A percentile compares a stretch with the other conserved stretches of the same genome.
These are phyloP conservation scores for Synergus laeviventris DNA, from an alignment of 2,888 invertebrate genomes.

Conservation along the genomic window DNA sequence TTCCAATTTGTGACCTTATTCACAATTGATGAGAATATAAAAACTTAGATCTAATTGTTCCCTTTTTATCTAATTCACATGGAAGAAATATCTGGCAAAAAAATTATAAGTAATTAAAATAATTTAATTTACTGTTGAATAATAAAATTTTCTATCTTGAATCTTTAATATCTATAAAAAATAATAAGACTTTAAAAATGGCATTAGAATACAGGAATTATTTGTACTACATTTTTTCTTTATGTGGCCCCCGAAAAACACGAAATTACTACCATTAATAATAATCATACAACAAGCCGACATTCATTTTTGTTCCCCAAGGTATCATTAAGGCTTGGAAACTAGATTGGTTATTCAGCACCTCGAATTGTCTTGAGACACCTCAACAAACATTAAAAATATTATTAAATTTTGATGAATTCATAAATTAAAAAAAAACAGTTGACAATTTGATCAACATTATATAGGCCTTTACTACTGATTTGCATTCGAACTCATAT, in stretches of 20 bases:
- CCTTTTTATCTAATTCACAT: too few species aligned
- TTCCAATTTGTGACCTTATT: too few species aligned
- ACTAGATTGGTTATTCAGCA: background rate
- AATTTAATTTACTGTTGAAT: background rate
- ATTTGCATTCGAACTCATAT: conserved; percentile 61
- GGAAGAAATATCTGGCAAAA: background rate
- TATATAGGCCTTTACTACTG: conserved; percentile 60
- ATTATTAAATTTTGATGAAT: background rate
- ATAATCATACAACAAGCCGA: background rate
- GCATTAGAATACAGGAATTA: background rate
- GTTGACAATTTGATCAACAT: conserved; percentile 54
- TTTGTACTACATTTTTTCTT: background rate
- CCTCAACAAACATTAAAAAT: background rate
- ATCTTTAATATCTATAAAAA: background rate
- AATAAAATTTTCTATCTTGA: background rate
- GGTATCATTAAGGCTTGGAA: background rate
- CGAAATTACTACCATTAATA: background rate
- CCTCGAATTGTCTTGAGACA: background rate
- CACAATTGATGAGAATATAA: too few species aligned
- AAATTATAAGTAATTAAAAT: background rate
- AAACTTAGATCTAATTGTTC: too few species aligned
- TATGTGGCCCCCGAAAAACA: background rate
- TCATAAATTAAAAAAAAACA: background rate
- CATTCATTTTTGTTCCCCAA: background rate
- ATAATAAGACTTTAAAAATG: background rate